phyloP scores from a whole-genome alignment of 1,140 invertebrate genomes.

The Diabrotica virgifera region DNA sequence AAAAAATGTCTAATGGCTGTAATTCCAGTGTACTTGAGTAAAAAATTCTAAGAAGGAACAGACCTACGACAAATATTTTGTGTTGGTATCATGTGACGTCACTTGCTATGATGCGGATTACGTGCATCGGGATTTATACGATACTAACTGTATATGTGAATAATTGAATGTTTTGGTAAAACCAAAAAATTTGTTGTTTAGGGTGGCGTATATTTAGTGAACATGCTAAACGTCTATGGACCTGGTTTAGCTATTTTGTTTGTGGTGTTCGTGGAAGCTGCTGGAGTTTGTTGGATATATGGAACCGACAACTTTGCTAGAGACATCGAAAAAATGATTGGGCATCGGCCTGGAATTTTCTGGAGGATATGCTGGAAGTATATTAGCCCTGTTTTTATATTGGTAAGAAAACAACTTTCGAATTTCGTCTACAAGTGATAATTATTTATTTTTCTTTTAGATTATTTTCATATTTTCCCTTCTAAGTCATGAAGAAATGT shows the following conservation, averaged over 20 bases:
- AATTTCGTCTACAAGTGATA: neutral
- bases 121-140: too few species aligned
- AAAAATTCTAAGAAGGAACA: too few species aligned
- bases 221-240: conserved; percentile 91
- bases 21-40: too few species aligned
- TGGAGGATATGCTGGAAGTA: conserved; percentile 94
- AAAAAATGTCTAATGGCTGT: too few species aligned
- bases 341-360: conserved; percentile 80
- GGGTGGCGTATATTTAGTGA: conserved; percentile 94
- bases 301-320: conserved; percentile 83
- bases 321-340: conserved; percentile 90
- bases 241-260: conserved; percentile 94
- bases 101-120: too few species aligned
- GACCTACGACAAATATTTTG: too few species aligned
- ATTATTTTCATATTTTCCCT: conserved; percentile 91
- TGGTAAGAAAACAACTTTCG: conserved; percentile 48
- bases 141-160: too few species aligned
- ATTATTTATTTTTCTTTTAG: conserved; percentile 49
- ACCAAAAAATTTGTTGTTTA: conserved; percentile 32
- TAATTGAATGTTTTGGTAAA: too few species aligned
- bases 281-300: conserved; percentile 96
- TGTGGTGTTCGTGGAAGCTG: conserved; percentile 93
- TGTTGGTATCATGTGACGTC: too few species aligned
- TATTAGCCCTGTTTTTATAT: conserved; percentile 80
- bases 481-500: conserved; percentile 81